Evolutionary conservation across 2,797 vertebrate species (phyloP).

Genomic region (Crenuchus spilurus): DNA sequence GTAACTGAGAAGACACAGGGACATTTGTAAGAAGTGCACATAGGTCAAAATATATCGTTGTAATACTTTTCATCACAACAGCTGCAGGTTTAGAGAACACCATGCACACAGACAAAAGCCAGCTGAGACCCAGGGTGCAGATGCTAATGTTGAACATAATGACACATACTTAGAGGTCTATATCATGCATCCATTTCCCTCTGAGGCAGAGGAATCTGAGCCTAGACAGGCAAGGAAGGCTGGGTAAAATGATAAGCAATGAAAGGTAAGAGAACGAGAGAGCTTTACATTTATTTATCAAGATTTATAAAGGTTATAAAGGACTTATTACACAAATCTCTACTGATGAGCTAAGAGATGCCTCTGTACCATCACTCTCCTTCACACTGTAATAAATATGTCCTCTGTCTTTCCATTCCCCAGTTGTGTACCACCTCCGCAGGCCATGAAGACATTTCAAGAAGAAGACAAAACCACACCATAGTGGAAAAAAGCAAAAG

Average conservation of each 20-base stretch:
- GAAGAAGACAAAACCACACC: slow-evolving; percentile 7
- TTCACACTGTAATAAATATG: not conserved
- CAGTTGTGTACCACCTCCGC: not conserved
- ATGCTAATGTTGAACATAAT: slow-evolving; percentile 51
- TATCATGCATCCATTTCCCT: no score
- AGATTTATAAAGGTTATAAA: not conserved
- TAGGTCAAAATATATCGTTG: no score
- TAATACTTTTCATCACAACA: no score
- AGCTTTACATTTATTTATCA: not conserved
- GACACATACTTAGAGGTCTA: slow-evolving; percentile 61
- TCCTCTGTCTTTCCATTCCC: not conserved
- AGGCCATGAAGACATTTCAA: not conserved
- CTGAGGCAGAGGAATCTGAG: no score
- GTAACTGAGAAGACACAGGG: no score
- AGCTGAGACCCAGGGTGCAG: no score
- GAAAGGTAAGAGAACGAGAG: not conserved
- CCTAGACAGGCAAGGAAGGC: not conserved
- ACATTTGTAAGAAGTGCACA: no score
- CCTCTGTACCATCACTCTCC: not conserved
- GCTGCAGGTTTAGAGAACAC: no score
- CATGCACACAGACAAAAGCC: no score
- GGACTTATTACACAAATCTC: not conserved
- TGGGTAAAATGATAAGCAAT: not conserved
- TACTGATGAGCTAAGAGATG: not conserved
- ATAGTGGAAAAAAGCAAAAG: slow-evolving; percentile 8